Evolutionary conservation across 2,888 invertebrate species (phyloP), one percentile per base, ranked within the genome.

Genomic region (Villa cingulata): DNA sequence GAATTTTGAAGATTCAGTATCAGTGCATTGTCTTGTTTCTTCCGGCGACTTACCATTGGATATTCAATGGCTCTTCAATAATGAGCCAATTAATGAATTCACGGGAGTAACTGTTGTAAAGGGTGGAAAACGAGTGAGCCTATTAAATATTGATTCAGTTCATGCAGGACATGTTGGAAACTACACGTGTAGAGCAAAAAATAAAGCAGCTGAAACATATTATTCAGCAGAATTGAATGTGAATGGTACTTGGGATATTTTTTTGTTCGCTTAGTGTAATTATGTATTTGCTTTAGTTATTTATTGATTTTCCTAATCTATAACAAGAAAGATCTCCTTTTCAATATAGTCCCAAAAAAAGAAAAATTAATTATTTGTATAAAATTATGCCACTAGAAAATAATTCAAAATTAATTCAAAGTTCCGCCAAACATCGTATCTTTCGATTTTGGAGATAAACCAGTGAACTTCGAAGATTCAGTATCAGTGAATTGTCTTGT

Each of bases 341-440:
- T 18, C 10, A 9, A 46, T 18, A 29, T 17, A 15, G 15, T 20
- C 55, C n/a, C n/a, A n/a, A n/a, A n/a, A n/a, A n/a, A n/a, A n/a
- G n/a, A n/a, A n/a, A n/a, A n/a, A n/a, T n/a, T n/a, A n/a, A n/a
- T n/a, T n/a, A n/a, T n/a, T n/a, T n/a, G n/a, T n/a, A n/a, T n/a
- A n/a, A n/a, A n/a, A n/a, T n/a, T n/a, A n/a, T n/a, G n/a, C n/a
- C n/a, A n/a, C n/a, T n/a, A n/a, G n/a, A n/a, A n/a, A n/a, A n/a
- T n/a, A n/a, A n/a, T n/a, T n/a, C n/a, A n/a, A n/a, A n/a, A n/a
- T n/a, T n/a, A n/a, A n/a, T n/a, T n/a, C n/a, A n/a, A 70, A 86
- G 88, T 80, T 73, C 76, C 80, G 62, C 86, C 86, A 52, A 81
- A 83, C 73, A 78, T 84, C 63, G 76, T 76, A 59, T 80, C 82